Percentiles rank a stretch among this genome's conserved stretches.
phyloP scores from a whole-genome alignment of 2,797 vertebrate genomes.

The Acanthiza pusilla region DNA sequence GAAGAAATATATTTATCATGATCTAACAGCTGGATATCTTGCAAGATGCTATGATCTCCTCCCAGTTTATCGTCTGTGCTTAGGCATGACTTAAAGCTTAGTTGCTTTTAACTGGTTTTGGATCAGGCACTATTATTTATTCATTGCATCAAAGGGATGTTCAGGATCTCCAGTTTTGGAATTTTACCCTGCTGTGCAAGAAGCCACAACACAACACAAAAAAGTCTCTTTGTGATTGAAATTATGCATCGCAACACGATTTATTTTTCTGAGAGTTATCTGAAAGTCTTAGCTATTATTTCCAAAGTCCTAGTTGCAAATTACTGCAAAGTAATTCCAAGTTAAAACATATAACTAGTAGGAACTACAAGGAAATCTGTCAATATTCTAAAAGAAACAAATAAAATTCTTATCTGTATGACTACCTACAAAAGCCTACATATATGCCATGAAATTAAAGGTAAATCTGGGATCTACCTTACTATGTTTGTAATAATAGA shows the following conservation, averaged over 20 bases:
- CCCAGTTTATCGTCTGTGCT: background rate
- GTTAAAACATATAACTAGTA: background rate
- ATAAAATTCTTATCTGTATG: background rate
- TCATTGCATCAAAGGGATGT: background rate
- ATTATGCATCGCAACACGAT: background rate
- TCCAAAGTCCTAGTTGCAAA: background rate
- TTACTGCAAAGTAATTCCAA: background rate
- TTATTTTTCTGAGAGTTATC: background rate
- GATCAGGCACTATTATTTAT: background rate
- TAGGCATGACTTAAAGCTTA: conserved; percentile 3
- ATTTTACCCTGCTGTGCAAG: background rate
- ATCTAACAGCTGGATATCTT: background rate
- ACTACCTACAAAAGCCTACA: background rate
- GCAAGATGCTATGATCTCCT: background rate
- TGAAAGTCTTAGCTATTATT: conserved; percentile 1
- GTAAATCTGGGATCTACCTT: background rate
- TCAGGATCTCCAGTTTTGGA: background rate
- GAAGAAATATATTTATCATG: background rate
- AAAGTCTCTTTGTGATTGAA: background rate
- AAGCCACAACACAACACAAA: background rate
- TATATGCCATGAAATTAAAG: background rate
- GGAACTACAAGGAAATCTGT: background rate
- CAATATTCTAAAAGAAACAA: background rate
- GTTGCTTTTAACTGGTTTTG: conserved; percentile 17
- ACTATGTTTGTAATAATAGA: background rate